phyloP scores from a whole-genome alignment of 2,888 invertebrate species.

The Acleris emargana region DNA sequence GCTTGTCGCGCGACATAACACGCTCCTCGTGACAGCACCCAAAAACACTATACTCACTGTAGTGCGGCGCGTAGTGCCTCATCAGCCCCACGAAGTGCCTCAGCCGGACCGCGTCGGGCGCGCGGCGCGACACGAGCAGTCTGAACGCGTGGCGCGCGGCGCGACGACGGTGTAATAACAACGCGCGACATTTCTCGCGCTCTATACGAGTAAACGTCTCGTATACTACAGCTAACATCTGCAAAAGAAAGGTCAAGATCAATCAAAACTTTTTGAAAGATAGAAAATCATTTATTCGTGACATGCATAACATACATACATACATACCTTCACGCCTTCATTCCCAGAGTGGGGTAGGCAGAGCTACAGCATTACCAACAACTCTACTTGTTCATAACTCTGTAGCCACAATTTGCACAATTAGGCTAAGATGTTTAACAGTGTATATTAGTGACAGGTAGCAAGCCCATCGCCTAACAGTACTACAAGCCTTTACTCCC shows the following conservation, averaged over 20 bases:
- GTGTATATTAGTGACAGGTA: too few relatives aligned
- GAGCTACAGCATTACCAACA: too few relatives aligned
- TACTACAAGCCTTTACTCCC: too few relatives aligned
- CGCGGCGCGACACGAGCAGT: constrained; percentile 90
- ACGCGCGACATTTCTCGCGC: constrained; percentile 92
- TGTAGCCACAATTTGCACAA: too few relatives aligned
- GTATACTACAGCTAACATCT: constrained; percentile 96
- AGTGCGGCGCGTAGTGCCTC: constrained; percentile 90
- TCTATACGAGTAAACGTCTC: constrained; percentile 94
- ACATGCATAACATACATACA: too few relatives aligned
- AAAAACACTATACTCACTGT: constrained; percentile 56
- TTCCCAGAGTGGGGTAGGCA: too few relatives aligned
- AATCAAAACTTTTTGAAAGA: too few relatives aligned
- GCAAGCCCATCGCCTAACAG: too few relatives aligned
- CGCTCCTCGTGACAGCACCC: constrained; percentile 91
- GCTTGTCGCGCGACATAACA: constrained; percentile 60
- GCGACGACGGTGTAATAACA: constrained; percentile 91
- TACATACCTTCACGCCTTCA: too few relatives aligned
- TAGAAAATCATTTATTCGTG: too few relatives aligned
- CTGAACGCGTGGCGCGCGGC: constrained; percentile 93
- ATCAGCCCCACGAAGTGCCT: constrained; percentile 92
- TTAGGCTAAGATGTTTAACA: too few relatives aligned
- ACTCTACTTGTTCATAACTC: too few relatives aligned
- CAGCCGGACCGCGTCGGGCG: constrained; percentile 87
- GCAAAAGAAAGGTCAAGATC: constrained; percentile 39